These are phyloP conservation scores for Puffinus mauretanicus DNA, from an alignment of 2,113 vertebrate species.

Conservation along the genomic window DNA sequence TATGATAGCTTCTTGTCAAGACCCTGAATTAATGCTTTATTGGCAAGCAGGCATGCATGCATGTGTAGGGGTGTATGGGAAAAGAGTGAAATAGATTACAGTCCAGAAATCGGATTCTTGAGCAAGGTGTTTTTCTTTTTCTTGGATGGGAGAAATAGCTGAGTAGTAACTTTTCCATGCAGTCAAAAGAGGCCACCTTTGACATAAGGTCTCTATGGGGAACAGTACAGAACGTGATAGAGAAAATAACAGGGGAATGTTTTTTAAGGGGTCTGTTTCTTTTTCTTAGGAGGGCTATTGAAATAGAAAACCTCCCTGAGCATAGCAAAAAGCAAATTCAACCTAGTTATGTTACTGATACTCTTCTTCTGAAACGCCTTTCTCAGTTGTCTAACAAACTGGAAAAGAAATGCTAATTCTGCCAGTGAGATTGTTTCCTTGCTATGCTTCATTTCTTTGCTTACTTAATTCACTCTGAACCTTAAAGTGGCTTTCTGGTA, in stretches of 20 bases:
- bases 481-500: constrained; percentile 15
- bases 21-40: background rate
- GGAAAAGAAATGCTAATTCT: background rate
- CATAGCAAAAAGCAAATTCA: background rate
- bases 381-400: background rate
- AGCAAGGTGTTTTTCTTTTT: constrained; percentile 32
- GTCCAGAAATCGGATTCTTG: background rate
- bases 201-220: background rate
- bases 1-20: background rate
- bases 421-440: background rate
- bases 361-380: background rate
- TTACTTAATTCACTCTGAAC: background rate
- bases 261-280: background rate
- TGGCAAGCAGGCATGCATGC: background rate
- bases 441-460: background rate
- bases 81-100: background rate
- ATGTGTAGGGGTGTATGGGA: background rate
- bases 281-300: background rate
- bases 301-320: background rate
- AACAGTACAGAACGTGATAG: background rate
- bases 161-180: background rate
- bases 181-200: constrained; percentile 9
- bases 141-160: constrained; percentile 26
- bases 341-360: background rate
- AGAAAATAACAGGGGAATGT: constrained; percentile 7